Conservation (phyloP, 1,140 invertebrate species). For the Anthonomus grandis region DNA sequence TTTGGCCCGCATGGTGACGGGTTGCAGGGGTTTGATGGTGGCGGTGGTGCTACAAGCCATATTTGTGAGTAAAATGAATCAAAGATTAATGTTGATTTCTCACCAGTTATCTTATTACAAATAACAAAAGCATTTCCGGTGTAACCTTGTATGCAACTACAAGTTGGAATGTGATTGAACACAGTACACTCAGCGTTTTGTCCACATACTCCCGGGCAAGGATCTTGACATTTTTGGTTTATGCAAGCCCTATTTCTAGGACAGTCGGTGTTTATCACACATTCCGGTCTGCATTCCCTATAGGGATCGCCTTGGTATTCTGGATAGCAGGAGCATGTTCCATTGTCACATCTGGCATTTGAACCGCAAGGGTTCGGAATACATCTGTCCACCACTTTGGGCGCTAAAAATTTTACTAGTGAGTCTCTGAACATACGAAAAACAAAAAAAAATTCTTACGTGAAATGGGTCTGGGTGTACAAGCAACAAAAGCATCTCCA, state of each 20-base stretch:
- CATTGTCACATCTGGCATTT: slow-evolving; percentile 55
- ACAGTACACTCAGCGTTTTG: slow-evolving; percentile 66
- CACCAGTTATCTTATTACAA: slow-evolving; percentile 49
- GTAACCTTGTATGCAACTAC: slow-evolving; percentile 63
- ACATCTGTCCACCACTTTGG: slow-evolving; percentile 52
- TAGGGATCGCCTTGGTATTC: slow-evolving; percentile 68
- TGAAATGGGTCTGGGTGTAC: slow-evolving; percentile 45
- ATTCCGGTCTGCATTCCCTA: slow-evolving; percentile 67
- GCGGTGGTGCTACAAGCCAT: slow-evolving; percentile 26
- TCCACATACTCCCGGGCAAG: slow-evolving; percentile 72
- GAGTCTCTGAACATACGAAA: background rate
- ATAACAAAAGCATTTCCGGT: slow-evolving; percentile 66
- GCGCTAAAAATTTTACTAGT: slow-evolving; percentile 12
- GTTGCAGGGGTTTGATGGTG: slow-evolving; percentile 59
- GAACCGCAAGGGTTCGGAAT: slow-evolving; percentile 62
- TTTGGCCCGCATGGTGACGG: slow-evolving; percentile 76
- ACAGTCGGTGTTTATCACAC: slow-evolving; percentile 66
- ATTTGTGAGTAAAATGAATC: background rate
- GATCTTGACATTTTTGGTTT: slow-evolving; percentile 68
- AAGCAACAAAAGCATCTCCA: slow-evolving; percentile 62
- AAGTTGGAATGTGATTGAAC: slow-evolving; percentile 68
- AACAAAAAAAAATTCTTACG: slow-evolving; percentile 6
- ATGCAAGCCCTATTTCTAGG: slow-evolving; percentile 62
- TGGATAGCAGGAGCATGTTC: slow-evolving; percentile 61
- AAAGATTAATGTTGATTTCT: slow-evolving; percentile 22